phyloP scores from a whole-genome alignment of 2,797 vertebrate species.

The Scarus forsteni region DNA sequence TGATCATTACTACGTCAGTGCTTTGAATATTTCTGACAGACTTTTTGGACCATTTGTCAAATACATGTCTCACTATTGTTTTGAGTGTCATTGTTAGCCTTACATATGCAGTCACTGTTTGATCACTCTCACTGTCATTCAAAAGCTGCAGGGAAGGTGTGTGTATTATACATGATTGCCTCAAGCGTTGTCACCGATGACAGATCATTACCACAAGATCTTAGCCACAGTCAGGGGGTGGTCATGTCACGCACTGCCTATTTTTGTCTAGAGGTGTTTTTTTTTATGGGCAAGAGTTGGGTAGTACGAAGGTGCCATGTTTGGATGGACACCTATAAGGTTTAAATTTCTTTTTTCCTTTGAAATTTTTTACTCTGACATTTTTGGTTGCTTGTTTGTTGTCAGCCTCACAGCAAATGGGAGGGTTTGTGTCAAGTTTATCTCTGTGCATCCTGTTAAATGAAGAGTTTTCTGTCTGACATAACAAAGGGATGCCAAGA shows the following conservation, averaged over 20 bases:
- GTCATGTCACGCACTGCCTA: conserved; percentile 14
- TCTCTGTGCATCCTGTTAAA: conserved; percentile 6
- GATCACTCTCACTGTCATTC: conserved; percentile 62
- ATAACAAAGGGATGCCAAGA: no score
- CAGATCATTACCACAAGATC: conserved; percentile 38
- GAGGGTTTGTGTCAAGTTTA: not conserved
- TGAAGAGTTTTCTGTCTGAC: not conserved
- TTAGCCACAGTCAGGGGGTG: conserved; percentile 33
- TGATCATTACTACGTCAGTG: conserved; percentile 78
- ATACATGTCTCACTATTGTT: conserved; percentile 72
- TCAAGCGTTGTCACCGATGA: conserved; percentile 56
- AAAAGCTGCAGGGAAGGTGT: conserved; percentile 61
- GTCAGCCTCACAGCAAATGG: not conserved
- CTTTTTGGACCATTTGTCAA: conserved; percentile 71
- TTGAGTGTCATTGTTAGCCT: conserved; percentile 62
- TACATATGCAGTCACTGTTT: conserved; percentile 57
- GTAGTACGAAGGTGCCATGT: not conserved
- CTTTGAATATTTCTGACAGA: conserved; percentile 62
- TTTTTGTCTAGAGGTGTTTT: conserved; percentile 2
- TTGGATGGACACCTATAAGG: not conserved
- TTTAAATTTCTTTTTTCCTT: not conserved
- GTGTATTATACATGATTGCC: conserved; percentile 47
- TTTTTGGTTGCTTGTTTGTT: conserved; percentile 34
- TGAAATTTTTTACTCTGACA: not conserved
- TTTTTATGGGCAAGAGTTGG: conserved; percentile 20